Evolutionary conservation across 2,113 vertebrate species (phyloP).

Genomic region (Limnothrissa miodon): DNA sequence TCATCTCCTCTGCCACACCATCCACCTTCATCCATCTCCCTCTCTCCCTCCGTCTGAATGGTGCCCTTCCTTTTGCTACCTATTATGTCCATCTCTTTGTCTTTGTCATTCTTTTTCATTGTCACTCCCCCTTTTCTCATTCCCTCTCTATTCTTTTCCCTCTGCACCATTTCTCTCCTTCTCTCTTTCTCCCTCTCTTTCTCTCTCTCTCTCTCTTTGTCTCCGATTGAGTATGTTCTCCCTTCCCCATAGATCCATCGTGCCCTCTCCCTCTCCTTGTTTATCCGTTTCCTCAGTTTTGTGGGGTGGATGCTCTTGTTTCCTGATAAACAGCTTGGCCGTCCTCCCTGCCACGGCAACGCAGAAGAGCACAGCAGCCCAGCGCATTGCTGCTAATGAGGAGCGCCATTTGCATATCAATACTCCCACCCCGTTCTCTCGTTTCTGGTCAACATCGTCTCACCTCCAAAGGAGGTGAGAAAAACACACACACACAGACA

Average conservation of each 20-base stretch:
- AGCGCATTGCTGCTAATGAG: slow-evolving; percentile 64
- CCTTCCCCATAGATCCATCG: not conserved
- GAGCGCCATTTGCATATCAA: slow-evolving; percentile 67
- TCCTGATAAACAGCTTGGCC: slow-evolving; percentile 45
- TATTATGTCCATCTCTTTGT: slow-evolving; percentile 16
- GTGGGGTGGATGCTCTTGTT: slow-evolving; percentile 39
- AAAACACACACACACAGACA: not conserved
- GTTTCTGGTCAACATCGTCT: slow-evolving; percentile 26
- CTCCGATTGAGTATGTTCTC: not conserved
- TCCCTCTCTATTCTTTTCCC: not conserved
- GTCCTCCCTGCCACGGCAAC: slow-evolving; percentile 45
- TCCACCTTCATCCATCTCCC: slow-evolving; percentile 1
- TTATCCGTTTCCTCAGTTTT: slow-evolving; percentile 8
- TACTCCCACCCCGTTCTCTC: slow-evolving; percentile 41
- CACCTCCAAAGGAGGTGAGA: slow-evolving; percentile 19
- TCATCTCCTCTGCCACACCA: slow-evolving; percentile 3
- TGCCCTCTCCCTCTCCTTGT: slow-evolving; percentile 21
- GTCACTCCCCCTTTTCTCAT: not conserved
- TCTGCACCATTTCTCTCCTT: not conserved
- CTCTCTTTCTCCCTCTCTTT: not conserved
- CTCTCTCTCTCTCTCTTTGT: slow-evolving; percentile 7
- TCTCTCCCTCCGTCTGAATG: not conserved
- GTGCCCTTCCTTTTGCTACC: not conserved
- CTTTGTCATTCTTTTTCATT: slow-evolving; percentile 9
- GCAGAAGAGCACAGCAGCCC: slow-evolving; percentile 46